Base-by-base conservation (phyloP, 2,888 invertebrate species). In the Ormyrus rosae region DNA sequence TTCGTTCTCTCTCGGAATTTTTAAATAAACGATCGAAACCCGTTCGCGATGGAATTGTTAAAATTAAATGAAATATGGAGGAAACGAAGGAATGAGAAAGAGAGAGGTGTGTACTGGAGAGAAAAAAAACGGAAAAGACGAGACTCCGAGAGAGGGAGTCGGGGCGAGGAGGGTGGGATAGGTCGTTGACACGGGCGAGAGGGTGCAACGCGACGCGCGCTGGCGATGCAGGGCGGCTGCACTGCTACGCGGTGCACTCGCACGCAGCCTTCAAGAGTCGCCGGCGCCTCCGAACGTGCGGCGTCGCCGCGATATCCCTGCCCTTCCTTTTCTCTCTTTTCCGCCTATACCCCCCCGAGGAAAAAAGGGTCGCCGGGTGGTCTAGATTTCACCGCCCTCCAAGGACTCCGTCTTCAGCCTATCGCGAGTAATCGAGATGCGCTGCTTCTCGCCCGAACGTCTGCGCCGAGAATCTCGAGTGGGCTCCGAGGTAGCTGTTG, bases 301-400 rank as follows among this genome's bases (percentile, higher is more conserved):
- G 4, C 45, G 53, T n/a, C 56, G 48, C 9, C 63, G 56, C 50
- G 58, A 63, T 63, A 51, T 46, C 60, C 65, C 50, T 48, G n/a
- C 67, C 6, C 45, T 7, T 63, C 73, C 58, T 55, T 65, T 63
- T 71, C 60, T 63, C 78, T 67, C 51, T 56, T 60, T 76, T 53
- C 8, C 9, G 63, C 50, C 48, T 34, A 50, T 4, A 51, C 67
- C 6, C 10, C n/a, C 9, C 61, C 45, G 58, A 55, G 55, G 56
- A 84, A 84, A 89, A 89, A 86, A 87, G 87, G 88, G 87, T 88
- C 86, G 89, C 87, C 87, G 88, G 88, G 87, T 89, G 89, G 88
- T 89, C 89, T 88, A 89, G 88, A 88, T 89, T 87, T 87, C 85
- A 83, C 84, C 83, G 72, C 64, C 61, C 56, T 53, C 5, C 55